A percentile compares a stretch with the other conserved stretches of the same genome.
Evolutionary conservation across 2,113 vertebrate genomes (phyloP).

Genomic region (Ceuthmochares aereus): DNA sequence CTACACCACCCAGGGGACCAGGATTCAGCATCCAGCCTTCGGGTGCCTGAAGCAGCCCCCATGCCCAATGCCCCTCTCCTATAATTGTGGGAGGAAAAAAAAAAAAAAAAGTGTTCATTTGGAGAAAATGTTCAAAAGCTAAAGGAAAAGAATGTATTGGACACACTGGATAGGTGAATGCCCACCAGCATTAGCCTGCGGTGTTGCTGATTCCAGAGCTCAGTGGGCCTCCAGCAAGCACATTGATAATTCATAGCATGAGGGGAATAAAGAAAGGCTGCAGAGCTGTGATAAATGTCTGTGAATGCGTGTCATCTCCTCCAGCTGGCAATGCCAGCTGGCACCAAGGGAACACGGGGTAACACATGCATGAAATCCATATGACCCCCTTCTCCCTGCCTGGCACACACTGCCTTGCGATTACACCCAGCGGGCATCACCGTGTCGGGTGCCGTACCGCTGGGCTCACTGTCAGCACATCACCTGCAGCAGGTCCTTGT

Average conservation of each 20-base stretch:
- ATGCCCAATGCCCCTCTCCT: rapidly evolving
- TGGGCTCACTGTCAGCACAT: too few relatives aligned
- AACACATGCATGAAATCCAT: too few relatives aligned
- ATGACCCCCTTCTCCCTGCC: too few relatives aligned
- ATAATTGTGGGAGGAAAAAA: rapidly evolving
- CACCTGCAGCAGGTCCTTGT: too few relatives aligned
- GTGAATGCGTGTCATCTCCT: background rate
- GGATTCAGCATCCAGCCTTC: rapidly evolving
- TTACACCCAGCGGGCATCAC: too few relatives aligned
- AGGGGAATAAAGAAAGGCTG: background rate
- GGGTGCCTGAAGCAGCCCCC: background rate
- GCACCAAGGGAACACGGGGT: too few relatives aligned
- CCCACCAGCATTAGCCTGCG: background rate
- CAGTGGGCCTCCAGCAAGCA: background rate
- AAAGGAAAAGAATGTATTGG: background rate
- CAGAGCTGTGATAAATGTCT: background rate
- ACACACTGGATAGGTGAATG: background rate
- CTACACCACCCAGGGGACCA: rapidly evolving
- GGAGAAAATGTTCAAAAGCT: background rate
- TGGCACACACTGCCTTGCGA: too few relatives aligned
- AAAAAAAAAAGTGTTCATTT: background rate
- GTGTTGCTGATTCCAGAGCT: background rate
- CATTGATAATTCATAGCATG: rapidly evolving
- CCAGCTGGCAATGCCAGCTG: too few relatives aligned
- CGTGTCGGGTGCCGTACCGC: too few relatives aligned